Evolutionary conservation across 92 coral and sea anemone genomes (phyloP), one percentile per base, ranked within the genome.

Genomic region (Phenganax stokvisi): DNA sequence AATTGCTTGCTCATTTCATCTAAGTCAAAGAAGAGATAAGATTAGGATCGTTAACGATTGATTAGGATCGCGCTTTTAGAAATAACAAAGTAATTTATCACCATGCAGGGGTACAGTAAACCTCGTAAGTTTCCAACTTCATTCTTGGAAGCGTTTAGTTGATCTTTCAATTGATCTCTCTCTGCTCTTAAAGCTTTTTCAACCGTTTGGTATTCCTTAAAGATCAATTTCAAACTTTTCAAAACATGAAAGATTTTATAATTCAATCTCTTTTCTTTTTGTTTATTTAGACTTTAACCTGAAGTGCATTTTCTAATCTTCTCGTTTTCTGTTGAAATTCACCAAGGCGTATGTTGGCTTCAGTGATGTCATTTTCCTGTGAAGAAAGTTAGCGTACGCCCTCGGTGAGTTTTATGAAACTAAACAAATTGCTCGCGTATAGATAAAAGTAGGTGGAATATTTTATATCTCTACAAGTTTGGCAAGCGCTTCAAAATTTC

Each of bases 1-100:
- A 96, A 96, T 89, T 96, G 99, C 76, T 92, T 96, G 76, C 91
- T 96, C 53, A 96, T 96, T 71, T 96, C 99, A 75, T 86, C 99
- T 96, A 83, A 37, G 29, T 12, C 47, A 71, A 57, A 51, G 17
- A 47, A 52, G 51, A 63, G 25, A 37, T 37, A 37, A 37, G 47
- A 37, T 37, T 37, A 37, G 47, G 47, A 37, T 37, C 47, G 47
- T 37, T 37, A 37, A 37, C 47, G 47, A 37, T 37, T 37, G 47
- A 37, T 37, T 37, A 37, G 47, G 47, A 37, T 5, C 47, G 2
- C 5, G 47, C 47, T 37, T 37, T 37, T 20, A 20, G 25, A 20
- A 20, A 37, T 37, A 37, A 5, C 47, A 7, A 59, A 59, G 9
- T n/a, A 52, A 56, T 2, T 27, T 72, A 8, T 12, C 71, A 7